A percentile compares a stretch with the other conserved stretches of the same genome.
Conservation (phyloP, 2,888 invertebrate genomes). For the Melolontha melolontha region DNA sequence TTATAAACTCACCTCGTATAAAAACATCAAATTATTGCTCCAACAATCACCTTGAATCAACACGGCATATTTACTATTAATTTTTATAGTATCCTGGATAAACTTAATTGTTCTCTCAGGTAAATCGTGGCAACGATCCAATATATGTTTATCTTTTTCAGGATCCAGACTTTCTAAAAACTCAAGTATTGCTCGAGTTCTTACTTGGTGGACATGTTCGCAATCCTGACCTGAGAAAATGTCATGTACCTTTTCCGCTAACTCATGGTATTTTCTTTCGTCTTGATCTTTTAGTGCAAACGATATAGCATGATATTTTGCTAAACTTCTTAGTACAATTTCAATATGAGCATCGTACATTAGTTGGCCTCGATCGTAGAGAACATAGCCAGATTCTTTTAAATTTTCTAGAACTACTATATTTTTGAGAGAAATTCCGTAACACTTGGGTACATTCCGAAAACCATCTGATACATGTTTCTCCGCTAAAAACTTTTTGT, state of each 20-base stretch:
- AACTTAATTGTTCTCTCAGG: constrained; percentile 14
- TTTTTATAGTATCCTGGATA: neutral
- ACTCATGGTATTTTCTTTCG: constrained; percentile 26
- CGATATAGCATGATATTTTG: constrained; percentile 53
- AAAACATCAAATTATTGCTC: constrained; percentile 55
- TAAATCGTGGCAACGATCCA: constrained; percentile 14
- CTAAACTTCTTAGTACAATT: constrained; percentile 53
- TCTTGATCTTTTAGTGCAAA: constrained; percentile 52
- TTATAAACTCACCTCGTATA: constrained; percentile 47
- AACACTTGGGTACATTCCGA: constrained; percentile 48
- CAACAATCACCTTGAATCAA: constrained; percentile 55
- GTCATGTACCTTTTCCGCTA: constrained; percentile 15
- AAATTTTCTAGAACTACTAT: constrained; percentile 52
- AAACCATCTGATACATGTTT: constrained; percentile 45
- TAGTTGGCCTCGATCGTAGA: constrained; percentile 49
- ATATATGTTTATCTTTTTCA: constrained; percentile 11
- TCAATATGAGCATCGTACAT: constrained; percentile 53
- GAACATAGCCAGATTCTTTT: constrained; percentile 48
- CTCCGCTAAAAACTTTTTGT: constrained; percentile 49
- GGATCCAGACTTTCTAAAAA: constrained; percentile 21
- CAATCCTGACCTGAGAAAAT: neutral
- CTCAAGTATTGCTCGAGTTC: neutral
- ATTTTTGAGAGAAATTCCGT: constrained; percentile 40
- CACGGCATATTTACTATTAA: constrained; percentile 41
- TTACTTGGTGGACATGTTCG: neutral